A percentile compares a stretch with the other conserved stretches of the same genome.
Evolutionary conservation across 2,888 invertebrate genomes (phyloP).

Genomic region (Rhynchonema sp.): DNA sequence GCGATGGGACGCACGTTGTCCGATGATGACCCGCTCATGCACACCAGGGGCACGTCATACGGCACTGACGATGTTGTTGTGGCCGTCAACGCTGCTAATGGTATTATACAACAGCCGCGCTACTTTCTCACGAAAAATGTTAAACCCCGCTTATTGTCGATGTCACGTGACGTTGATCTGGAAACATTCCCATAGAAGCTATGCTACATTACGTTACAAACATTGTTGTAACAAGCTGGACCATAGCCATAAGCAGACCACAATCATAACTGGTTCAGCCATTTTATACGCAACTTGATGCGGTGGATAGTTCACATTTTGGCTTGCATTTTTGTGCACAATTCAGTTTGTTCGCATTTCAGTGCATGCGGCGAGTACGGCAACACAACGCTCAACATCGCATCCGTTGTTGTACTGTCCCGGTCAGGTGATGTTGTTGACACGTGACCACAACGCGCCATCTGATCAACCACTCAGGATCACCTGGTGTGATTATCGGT

Average conservation of each 20-base stretch:
- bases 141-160: too few relatives aligned
- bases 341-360: not conserved
- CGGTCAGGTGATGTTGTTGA: constrained; percentile 57
- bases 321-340: too few relatives aligned
- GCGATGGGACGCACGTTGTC: not conserved
- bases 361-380: not conserved
- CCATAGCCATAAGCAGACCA: not conserved
- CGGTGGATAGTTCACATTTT: too few relatives aligned
- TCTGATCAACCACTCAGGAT: constrained; percentile 7
- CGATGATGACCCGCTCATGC: not conserved
- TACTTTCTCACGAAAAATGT: too few relatives aligned
- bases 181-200: too few relatives aligned
- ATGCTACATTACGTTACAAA: too few relatives aligned
- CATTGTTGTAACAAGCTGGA: too few relatives aligned
- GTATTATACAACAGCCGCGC: too few relatives aligned
- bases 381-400: not conserved
- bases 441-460: constrained; percentile 17
- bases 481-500: constrained; percentile 8
- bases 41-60: not conserved
- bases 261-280: not conserved
- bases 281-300: constrained; percentile 28
- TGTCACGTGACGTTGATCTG: too few relatives aligned
- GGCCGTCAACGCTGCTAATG: not conserved
- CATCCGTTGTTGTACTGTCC: constrained; percentile 42
- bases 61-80: not conserved